Base-by-base conservation (phyloP, 2,888 invertebrate species). In the Polydrusus tereticollis region DNA sequence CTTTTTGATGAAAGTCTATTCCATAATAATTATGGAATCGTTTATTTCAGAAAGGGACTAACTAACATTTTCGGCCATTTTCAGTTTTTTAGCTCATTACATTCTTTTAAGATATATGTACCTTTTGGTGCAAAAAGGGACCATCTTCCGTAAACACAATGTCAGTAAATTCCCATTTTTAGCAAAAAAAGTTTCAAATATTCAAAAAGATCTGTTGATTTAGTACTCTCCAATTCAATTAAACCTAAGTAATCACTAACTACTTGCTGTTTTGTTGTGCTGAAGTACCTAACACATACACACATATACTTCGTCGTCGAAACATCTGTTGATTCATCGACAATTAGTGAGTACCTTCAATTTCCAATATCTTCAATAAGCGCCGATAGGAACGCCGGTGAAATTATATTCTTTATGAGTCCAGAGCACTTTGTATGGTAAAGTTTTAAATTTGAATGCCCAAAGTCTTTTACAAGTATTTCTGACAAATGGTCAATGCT, bases 121-220 rank as follows among this genome's bases (percentile, higher is more conserved):
- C 79, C 78, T n/a, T 69, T 80, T 79, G 14, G 79, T 79, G 1
- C 78, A 79, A 21, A 80, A 72, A 1, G 72, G 75, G 7, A 76
- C 73, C 26, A 79, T 50, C 38, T 78, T 78, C 43, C 76, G 63
- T 21, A 75, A n/a, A n/a, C n/a, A n/a, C n/a, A n/a, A n/a, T n/a
- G n/a, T n/a, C n/a, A 16, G 2, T 74, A 21, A 8, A 59, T 58
- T 6, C n/a, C 36, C 36, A 33, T 26, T 14, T n/a, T 8, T 10
- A 12, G 18, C 4, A 57, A 21, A 57, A 55, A 66, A 21, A 36
- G 14, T 33, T 16, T 58, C 12, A 73, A 41, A 38, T 14, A n/a
- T 10, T 73, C 60, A 63, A 59, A 75, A 41, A 76, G 62, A 33
- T 59, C 67, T 29, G 72, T 36, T 2, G 74, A 76, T 16, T 73